Evolutionary conservation across 2,888 invertebrate species (phyloP), one percentile per base, ranked within the genome.

Genomic region (Molanna angustata): DNA sequence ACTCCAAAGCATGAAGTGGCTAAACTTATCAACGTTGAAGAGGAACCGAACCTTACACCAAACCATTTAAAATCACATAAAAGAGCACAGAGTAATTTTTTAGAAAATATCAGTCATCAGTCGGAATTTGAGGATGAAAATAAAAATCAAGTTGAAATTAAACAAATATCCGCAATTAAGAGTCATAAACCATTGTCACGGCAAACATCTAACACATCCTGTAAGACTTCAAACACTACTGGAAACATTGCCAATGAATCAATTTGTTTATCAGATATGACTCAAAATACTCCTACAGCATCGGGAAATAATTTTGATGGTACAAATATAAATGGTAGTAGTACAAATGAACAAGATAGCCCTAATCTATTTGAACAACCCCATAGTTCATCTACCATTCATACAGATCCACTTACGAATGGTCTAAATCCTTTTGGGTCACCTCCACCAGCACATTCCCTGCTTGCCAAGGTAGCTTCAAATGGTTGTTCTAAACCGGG

Each of bases 111-210:
- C 43, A 76, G 73, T 60, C 72, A 72, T 61, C 69, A 70, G 56
- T 72, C 74, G 4, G 77, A 78, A 61, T 74, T 76, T 57, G 77
- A 76, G 64, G 76, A 76, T 55, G 76, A 76, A 49, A 76, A 76
- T 55, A 69, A 70, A 58, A 76, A 76, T 63, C 74, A 76, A 64
- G 70, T 76, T 41, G 76, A 77, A 62, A 74, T 76, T 52, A 77
- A 76, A 61, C 75, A 76, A 65, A 73, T 78, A 41, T 65, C 69
- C 19, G 64, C 72, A 22, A 65, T 78, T 47, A 82, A 82, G 67
- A 78, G 82, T 31, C 88, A 88, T 67, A 84, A 84, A 61, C 86
- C 87, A 2, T 66, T 88, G 47, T 82, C 84, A 11, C 74, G 88
- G 21, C 84, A 85, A 61, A 74, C 78, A 52, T 85, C 84, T 57